A percentile compares a stretch with the other conserved stretches of the same genome.
These are phyloP conservation scores for Phymatocera aterrima DNA, from an alignment of 2,888 invertebrate species.

Conservation along the genomic window DNA sequence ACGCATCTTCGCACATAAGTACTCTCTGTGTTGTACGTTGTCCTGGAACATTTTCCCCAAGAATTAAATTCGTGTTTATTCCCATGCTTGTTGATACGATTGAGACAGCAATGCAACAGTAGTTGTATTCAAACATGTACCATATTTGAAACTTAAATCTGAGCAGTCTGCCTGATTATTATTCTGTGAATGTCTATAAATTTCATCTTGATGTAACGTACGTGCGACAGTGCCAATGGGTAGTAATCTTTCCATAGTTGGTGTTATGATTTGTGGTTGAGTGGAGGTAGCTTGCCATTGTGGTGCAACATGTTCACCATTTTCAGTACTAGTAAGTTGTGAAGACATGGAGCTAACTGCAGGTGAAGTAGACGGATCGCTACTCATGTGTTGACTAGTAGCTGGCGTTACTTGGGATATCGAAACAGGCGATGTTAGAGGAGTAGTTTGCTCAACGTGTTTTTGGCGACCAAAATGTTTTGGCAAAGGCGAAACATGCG, in stretches of 20 bases:
- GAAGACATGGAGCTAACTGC: slow-evolving; percentile 68
- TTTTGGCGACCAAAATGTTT: slow-evolving; percentile 69
- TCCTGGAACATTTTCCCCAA: slow-evolving; percentile 51
- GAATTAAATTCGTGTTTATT: not conserved
- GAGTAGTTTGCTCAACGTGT: slow-evolving; percentile 63
- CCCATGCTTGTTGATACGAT: no score
- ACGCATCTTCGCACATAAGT: slow-evolving; percentile 72
- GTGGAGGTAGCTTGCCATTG: slow-evolving; percentile 56
- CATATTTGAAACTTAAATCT: no score
- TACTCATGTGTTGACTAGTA: slow-evolving; percentile 55
- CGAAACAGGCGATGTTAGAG: slow-evolving; percentile 65
- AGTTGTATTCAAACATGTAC: no score
- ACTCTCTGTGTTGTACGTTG: slow-evolving; percentile 62
- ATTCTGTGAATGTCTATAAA: no score
- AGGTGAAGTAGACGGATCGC: slow-evolving; percentile 69
- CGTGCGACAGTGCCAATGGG: slow-evolving; percentile 76
- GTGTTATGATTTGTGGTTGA: slow-evolving; percentile 60
- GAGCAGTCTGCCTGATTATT: no score
- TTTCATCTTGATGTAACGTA: slow-evolving; percentile 46
- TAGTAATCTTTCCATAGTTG: slow-evolving; percentile 77
- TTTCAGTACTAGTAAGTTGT: slow-evolving; percentile 68
- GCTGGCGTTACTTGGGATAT: slow-evolving; percentile 62
- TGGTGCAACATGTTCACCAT: slow-evolving; percentile 60
- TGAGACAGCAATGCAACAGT: no score
- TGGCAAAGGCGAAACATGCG: slow-evolving; percentile 58